Conservation (phyloP, 2,113 vertebrate species). For the Litocranius walleri region DNA sequence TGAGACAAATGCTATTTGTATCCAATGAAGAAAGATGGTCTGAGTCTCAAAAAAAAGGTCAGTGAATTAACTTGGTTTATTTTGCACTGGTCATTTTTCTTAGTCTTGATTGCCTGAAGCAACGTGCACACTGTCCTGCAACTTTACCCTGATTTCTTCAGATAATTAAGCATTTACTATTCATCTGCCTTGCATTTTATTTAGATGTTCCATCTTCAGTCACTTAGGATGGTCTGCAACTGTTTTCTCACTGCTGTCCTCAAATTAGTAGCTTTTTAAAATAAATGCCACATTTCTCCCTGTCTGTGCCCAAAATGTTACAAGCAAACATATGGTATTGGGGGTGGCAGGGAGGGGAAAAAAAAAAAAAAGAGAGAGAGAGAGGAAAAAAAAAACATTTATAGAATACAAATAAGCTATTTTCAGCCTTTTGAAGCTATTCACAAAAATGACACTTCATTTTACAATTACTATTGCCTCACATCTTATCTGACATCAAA, state of each 20-base stretch:
- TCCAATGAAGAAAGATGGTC: slow-evolving; percentile 59
- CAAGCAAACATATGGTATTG: slow-evolving; percentile 51
- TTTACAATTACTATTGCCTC: slow-evolving; percentile 19
- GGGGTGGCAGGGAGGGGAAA: background rate
- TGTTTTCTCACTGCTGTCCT: slow-evolving; percentile 22
- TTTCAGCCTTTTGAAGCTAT: slow-evolving; percentile 45
- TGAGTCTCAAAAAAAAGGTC: slow-evolving; percentile 60
- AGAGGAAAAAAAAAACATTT: background rate
- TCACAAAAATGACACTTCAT: slow-evolving; percentile 34
- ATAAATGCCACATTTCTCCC: slow-evolving; percentile 40
- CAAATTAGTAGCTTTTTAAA: slow-evolving; percentile 48
- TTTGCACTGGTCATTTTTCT: slow-evolving; percentile 69
- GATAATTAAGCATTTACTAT: slow-evolving; percentile 68
- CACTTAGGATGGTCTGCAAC: slow-evolving; percentile 19
- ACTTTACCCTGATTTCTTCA: slow-evolving; percentile 36
- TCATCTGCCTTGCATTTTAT: slow-evolving; percentile 47
- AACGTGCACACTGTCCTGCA: slow-evolving; percentile 29
- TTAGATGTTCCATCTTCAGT: slow-evolving; percentile 45
- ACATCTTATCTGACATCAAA: background rate
- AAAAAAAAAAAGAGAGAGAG: background rate
- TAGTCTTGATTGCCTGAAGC: slow-evolving; percentile 41
- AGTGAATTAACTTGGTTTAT: slow-evolving; percentile 73
- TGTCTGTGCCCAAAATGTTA: slow-evolving; percentile 44
- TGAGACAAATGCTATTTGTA: slow-evolving; percentile 63
- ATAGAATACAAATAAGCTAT: slow-evolving; percentile 62